Conservation (phyloP, 1,140 invertebrate species). For the Philaenus spumarius region DNA sequence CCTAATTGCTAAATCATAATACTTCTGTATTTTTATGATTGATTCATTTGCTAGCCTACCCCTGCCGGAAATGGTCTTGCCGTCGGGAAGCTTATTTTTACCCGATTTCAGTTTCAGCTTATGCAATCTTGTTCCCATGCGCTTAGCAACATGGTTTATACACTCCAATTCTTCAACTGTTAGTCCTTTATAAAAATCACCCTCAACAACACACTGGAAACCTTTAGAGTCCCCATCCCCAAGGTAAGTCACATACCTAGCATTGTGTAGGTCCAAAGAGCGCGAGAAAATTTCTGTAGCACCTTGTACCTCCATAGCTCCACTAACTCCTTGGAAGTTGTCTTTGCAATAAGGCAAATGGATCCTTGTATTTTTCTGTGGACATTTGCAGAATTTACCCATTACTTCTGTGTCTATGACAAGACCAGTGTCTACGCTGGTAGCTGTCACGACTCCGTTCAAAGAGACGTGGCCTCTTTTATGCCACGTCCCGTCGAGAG, state of each 20-base stretch:
- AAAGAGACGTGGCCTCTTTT: slow-evolving; percentile 9
- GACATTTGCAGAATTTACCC: slow-evolving; percentile 4
- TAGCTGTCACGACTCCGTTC: slow-evolving; percentile 15
- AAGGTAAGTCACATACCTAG: slow-evolving; percentile 21
- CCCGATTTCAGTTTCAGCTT: slow-evolving; percentile 3
- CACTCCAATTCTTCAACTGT: slow-evolving; percentile 29
- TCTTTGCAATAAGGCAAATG: not conserved
- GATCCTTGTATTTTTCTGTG: not conserved
- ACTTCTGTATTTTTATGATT: not conserved
- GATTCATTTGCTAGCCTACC: slow-evolving; percentile 4
- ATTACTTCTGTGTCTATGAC: too few species aligned
- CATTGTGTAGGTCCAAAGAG: not conserved
- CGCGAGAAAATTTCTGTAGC: not conserved
- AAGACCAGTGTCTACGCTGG: too few species aligned
- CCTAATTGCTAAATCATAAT: not conserved
- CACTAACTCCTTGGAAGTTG: slow-evolving; percentile 8
- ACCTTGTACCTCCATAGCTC: slow-evolving; percentile 7
- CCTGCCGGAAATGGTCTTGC: slow-evolving; percentile 7
- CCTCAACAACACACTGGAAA: too few species aligned
- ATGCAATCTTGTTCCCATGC: slow-evolving; percentile 29
- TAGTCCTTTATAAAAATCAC: slow-evolving; percentile 20
- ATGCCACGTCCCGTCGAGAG: slow-evolving; percentile 19
- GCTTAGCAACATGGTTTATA: slow-evolving; percentile 28
- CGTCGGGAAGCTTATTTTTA: slow-evolving; percentile 1
- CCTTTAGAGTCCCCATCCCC: slow-evolving; percentile 24